Conservation (phyloP, 2,113 vertebrate species). For the Uropsilus gracilis region DNA sequence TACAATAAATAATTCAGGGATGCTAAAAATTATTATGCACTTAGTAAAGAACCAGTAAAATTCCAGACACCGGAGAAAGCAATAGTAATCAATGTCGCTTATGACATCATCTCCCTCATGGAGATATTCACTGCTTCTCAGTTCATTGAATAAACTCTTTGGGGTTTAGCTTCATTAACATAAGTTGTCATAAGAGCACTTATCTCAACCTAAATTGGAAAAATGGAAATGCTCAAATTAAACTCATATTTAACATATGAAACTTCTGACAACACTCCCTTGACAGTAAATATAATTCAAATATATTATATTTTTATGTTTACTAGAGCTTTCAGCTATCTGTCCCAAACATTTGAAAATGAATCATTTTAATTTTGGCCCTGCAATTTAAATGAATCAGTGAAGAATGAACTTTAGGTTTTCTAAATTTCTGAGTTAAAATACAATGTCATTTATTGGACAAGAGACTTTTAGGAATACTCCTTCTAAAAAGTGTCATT, state of each 20-base stretch:
- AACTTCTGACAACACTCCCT: slow-evolving; percentile 55
- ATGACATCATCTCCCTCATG: slow-evolving; percentile 65
- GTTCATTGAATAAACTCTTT: slow-evolving; percentile 62
- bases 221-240: slow-evolving; percentile 73
- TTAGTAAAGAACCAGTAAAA: slow-evolving; percentile 63
- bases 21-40: slow-evolving; percentile 42
- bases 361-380: slow-evolving; percentile 54
- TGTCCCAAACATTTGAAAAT: slow-evolving; percentile 46
- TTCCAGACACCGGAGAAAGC: slow-evolving; percentile 38
- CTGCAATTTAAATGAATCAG: slow-evolving; percentile 39
- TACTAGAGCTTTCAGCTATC: slow-evolving; percentile 38
- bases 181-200: slow-evolving; percentile 61
- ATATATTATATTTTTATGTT: slow-evolving; percentile 52
- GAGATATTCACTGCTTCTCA: neutral
- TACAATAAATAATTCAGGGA: slow-evolving; percentile 70
- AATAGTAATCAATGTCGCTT: slow-evolving; percentile 43
- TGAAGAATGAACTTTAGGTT: slow-evolving; percentile 5
- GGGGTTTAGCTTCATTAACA: slow-evolving; percentile 70
- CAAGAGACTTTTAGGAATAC: neutral
- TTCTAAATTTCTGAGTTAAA: slow-evolving; percentile 44
- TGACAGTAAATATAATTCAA: slow-evolving; percentile 67
- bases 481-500: neutral
- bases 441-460: slow-evolving; percentile 41
- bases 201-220: slow-evolving; percentile 64
- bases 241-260: slow-evolving; percentile 77